These are phyloP conservation scores for Nycticorax nycticorax DNA, from an alignment of 2,113 vertebrate genomes.

Conservation along the genomic window DNA sequence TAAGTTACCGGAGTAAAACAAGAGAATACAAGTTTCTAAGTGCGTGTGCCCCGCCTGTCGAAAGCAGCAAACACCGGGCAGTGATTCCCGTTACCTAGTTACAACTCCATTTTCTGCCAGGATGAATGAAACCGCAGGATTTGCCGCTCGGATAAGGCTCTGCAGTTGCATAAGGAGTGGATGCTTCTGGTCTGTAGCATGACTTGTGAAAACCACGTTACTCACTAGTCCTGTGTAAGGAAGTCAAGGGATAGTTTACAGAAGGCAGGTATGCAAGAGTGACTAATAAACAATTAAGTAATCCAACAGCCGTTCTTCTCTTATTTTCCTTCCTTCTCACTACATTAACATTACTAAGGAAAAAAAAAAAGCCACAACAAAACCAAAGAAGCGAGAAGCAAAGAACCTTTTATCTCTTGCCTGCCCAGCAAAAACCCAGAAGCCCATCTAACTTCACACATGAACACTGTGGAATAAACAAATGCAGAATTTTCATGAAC, in stretches of 20 bases:
- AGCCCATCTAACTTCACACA: not conserved
- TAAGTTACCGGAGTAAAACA: not conserved
- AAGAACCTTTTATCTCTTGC: not conserved
- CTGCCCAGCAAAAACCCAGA: not conserved
- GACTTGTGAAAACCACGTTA: constrained; percentile 88
- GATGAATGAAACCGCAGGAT: constrained; percentile 86
- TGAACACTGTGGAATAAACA: not conserved
- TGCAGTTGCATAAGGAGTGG: constrained; percentile 85
- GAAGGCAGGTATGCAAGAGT: not conserved
- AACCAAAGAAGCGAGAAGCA: not conserved
- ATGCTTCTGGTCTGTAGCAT: constrained; percentile 83
- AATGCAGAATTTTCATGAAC: not conserved
- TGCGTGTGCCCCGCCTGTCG: not conserved
- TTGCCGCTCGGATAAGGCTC: constrained; percentile 88
- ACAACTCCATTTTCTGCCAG: constrained; percentile 89
- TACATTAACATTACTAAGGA: not conserved
- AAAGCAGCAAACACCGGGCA: not conserved
- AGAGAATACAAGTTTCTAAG: not conserved
- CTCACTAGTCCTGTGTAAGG: constrained; percentile 86
- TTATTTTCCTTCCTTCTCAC: not conserved
- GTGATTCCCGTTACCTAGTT: constrained; percentile 76
- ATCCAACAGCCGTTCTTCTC: not conserved
- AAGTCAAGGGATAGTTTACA: not conserved
- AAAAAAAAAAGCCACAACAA: not conserved
- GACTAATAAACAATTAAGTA: not conserved